Percentiles rank a stretch among this genome's conserved stretches.
Evolutionary conservation across 2,797 vertebrate genomes (phyloP).

Genomic region (Macropus fuliginosus): DNA sequence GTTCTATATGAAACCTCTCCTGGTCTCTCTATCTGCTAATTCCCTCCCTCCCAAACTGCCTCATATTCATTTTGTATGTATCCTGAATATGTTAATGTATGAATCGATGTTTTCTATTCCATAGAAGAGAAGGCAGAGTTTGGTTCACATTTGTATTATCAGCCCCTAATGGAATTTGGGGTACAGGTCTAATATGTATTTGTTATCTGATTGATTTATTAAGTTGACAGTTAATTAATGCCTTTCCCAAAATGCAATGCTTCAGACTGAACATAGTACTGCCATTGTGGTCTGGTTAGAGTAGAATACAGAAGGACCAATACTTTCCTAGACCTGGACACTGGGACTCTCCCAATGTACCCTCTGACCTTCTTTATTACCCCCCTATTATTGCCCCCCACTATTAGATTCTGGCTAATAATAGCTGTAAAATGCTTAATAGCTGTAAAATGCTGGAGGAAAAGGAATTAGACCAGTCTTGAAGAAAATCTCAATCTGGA

Average conservation of each 20-base stretch:
- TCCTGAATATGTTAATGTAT: not conserved
- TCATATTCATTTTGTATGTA: not conserved
- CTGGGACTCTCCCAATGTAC: not conserved
- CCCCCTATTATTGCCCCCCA: too few species aligned
- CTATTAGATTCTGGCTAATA: too few species aligned
- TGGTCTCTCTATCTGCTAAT: not conserved
- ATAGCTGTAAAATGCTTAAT: too few species aligned
- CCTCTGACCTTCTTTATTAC: not conserved
- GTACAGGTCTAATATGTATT: not conserved
- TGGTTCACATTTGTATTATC: not conserved
- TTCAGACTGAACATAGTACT: too few species aligned
- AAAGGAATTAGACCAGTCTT: not conserved
- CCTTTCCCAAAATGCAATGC: not conserved
- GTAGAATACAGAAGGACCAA: not conserved
- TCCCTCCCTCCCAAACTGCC: not conserved
- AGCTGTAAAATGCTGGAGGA: not conserved
- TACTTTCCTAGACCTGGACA: not conserved
- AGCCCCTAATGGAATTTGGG: not conserved
- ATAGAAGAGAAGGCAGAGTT: not conserved
- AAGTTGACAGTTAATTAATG: not conserved
- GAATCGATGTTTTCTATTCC: not conserved
- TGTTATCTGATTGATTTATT: not conserved
- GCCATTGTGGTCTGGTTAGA: not conserved
- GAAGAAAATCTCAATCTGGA: not conserved
- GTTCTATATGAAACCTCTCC: not conserved